Evolutionary conservation across 2,113 vertebrate genomes (phyloP).

Genomic region (Opisthocomus hoazin): DNA sequence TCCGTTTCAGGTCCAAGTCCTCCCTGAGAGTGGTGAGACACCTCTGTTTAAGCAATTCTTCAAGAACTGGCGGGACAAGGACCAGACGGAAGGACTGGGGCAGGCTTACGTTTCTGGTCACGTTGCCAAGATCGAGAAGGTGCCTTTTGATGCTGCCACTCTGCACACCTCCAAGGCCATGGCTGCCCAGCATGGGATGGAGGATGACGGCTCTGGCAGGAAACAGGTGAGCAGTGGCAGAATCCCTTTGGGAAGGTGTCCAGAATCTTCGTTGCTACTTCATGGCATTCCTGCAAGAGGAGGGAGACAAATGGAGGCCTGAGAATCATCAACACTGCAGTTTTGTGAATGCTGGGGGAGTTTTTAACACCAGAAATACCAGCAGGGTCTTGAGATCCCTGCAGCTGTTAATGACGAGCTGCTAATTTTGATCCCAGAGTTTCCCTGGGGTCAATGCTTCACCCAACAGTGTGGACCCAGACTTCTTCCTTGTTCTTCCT

Average conservation of each 20-base stretch:
- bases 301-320: rapidly evolving
- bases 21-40: slow-evolving; percentile 92
- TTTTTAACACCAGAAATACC: background rate
- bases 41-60: slow-evolving; percentile 99
- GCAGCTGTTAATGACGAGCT: background rate
- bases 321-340: background rate
- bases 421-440: background rate
- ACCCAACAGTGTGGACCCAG: too few relatives aligned
- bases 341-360: background rate
- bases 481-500: background rate
- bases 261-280: background rate
- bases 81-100: slow-evolving; percentile 89
- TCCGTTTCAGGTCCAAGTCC: slow-evolving; percentile 79
- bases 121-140: slow-evolving; percentile 89
- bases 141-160: slow-evolving; percentile 85
- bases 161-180: slow-evolving; percentile 89
- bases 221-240: slow-evolving; percentile 74
- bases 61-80: slow-evolving; percentile 93
- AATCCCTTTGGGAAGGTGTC: background rate
- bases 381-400: background rate
- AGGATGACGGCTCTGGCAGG: slow-evolving; percentile 86
- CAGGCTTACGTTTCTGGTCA: slow-evolving; percentile 87
- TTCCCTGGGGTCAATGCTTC: background rate
- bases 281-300: background rate
- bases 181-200: slow-evolving; percentile 97